Evolutionary conservation across 2,888 invertebrate genomes (phyloP).

Genomic region (Dusona sp.): DNA sequence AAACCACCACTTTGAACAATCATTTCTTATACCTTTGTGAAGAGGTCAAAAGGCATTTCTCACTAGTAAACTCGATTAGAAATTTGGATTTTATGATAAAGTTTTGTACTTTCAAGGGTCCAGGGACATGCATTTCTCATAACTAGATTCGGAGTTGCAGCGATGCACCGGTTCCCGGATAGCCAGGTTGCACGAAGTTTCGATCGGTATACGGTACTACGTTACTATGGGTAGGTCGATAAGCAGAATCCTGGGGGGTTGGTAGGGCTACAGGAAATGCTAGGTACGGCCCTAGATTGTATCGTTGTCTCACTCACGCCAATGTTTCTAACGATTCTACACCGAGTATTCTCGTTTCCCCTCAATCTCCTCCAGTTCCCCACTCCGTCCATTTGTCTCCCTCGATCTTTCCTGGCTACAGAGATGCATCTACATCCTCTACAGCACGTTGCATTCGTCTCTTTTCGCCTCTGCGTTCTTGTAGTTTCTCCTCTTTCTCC

Average conservation of each 20-base stretch:
- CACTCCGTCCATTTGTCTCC: constrained; percentile 42
- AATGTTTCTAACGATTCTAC: constrained; percentile 30
- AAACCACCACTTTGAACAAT: background rate
- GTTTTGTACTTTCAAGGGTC: background rate
- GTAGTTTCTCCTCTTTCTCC: constrained; percentile 33
- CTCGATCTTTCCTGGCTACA: constrained; percentile 50
- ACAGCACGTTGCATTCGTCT: constrained; percentile 67
- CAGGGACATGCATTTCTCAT: constrained; percentile 2
- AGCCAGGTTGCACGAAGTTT: constrained; percentile 43
- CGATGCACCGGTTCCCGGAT: constrained; percentile 24
- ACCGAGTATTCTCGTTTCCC: constrained; percentile 43
- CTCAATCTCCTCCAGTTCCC: constrained; percentile 27
- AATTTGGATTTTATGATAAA: background rate
- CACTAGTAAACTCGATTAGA: background rate
- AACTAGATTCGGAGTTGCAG: constrained; percentile 1
- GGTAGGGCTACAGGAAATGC: constrained; percentile 47
- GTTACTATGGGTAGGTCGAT: constrained; percentile 58
- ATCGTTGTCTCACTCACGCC: constrained; percentile 53
- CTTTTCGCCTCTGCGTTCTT: constrained; percentile 53
- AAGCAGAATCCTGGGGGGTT: constrained; percentile 37
- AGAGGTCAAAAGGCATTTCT: background rate
- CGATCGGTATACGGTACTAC: constrained; percentile 48
- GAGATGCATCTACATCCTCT: constrained; percentile 57
- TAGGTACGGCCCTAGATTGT: constrained; percentile 64
- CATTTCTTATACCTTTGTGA: background rate